A percentile compares a stretch with the other conserved stretches of the same genome.
These are phyloP conservation scores for Parnassius glacialis DNA, from an alignment of 2,888 invertebrate species.

Conservation along the genomic window DNA sequence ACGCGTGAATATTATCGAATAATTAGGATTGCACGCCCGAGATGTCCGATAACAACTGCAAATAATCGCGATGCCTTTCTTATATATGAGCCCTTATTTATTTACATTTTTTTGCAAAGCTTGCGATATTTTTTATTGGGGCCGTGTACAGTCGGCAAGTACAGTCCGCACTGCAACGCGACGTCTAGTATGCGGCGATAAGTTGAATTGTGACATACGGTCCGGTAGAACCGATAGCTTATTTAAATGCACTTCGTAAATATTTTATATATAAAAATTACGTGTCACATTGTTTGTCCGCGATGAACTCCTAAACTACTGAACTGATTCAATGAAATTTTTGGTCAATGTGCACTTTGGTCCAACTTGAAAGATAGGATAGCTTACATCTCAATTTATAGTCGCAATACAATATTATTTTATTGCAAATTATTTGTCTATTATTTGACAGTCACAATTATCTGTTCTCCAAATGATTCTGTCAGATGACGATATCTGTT, in stretches of 20 bases:
- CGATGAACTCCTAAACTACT: no score
- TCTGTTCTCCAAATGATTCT: no score
- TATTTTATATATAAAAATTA: no score
- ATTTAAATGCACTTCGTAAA: background rate
- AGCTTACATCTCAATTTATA: no score
- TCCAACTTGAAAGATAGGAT: no score
- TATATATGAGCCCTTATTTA: constrained; percentile 18
- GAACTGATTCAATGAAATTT: no score
- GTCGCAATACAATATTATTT: no score
- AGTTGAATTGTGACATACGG: constrained; percentile 9
- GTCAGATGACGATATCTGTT: no score
- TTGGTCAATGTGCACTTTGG: no score
- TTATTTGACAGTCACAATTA: no score
- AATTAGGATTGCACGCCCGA: constrained; percentile 8
- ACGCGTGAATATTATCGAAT: background rate
- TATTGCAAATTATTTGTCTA: no score
- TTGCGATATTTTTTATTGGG: constrained; percentile 25
- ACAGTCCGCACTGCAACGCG: constrained; percentile 17
- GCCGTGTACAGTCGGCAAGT: constrained; percentile 17
- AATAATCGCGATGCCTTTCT: constrained; percentile 6
- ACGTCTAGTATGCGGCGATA: constrained; percentile 16
- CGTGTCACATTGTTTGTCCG: no score
- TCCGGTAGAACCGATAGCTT: background rate
- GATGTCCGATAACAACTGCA: constrained; percentile 18
- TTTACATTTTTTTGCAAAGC: constrained; percentile 28